A percentile compares a stretch with the other conserved stretches of the same genome.
These are phyloP conservation scores for Peromyscus leucopus DNA, from an alignment of 2,113 vertebrate genomes.

Conservation along the genomic window DNA sequence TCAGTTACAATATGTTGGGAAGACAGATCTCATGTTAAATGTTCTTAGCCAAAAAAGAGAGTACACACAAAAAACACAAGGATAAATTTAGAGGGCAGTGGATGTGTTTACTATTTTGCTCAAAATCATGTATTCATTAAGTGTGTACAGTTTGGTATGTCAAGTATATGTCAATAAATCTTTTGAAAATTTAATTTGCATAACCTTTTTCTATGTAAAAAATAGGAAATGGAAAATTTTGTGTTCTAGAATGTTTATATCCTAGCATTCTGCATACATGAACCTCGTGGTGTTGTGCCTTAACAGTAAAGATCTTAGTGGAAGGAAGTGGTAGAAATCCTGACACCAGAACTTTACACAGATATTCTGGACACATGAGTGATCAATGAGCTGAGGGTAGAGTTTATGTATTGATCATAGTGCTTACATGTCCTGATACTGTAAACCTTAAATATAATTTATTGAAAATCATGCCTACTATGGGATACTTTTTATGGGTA, in stretches of 20 bases:
- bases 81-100: background rate
- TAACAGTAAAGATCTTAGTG: background rate
- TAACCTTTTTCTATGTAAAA: background rate
- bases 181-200: background rate
- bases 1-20: background rate
- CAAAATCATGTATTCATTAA: background rate
- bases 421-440: background rate
- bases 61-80: background rate
- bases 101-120: no score
- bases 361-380: background rate
- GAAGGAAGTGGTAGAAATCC: background rate
- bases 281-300: background rate
- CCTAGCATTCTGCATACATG: background rate
- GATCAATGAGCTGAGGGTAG: background rate
- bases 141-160: background rate
- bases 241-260: background rate
- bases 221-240: background rate
- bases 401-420: background rate
- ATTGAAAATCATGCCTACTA: background rate
- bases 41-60: background rate
- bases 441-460: constrained; percentile 13
- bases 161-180: no score
- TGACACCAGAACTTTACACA: background rate
- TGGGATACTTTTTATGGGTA: background rate
- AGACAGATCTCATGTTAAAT: background rate